A percentile compares a stretch with the other conserved stretches of the same genome.
Conservation (phyloP, 2,888 invertebrate species). For the Synanthedon vespiformis region DNA sequence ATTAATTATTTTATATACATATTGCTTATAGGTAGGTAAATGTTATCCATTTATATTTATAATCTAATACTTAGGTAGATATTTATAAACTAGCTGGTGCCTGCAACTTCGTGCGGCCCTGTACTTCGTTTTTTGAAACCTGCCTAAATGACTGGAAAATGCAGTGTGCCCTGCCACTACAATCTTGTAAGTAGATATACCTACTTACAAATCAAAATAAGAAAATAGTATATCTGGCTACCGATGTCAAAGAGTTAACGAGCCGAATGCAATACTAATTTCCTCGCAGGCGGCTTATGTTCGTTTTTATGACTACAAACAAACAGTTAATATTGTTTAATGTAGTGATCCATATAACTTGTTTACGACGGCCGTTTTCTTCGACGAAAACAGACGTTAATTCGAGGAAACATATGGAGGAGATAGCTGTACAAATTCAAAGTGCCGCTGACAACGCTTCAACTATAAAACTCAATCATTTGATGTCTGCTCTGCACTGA, state of each 20-base stretch:
- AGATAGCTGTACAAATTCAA: constrained; percentile 63
- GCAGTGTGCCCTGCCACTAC: too few species aligned
- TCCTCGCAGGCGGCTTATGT: constrained; percentile 19
- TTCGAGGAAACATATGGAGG: constrained; percentile 68
- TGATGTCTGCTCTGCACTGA: constrained; percentile 54
- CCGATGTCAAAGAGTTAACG: neutral
- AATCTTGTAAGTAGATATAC: too few species aligned
- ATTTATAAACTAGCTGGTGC: too few species aligned
- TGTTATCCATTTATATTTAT: too few species aligned
- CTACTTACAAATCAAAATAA: too few species aligned
- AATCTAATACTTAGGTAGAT: too few species aligned
- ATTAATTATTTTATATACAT: too few species aligned
- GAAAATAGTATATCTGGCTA: neutral
- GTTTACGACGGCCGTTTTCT: constrained; percentile 60
- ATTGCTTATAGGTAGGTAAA: too few species aligned
- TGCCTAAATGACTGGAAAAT: too few species aligned
- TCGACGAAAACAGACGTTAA: constrained; percentile 67
- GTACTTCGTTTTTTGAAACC: too few species aligned
- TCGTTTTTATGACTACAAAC: constrained; percentile 42
- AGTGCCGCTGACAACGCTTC: constrained; percentile 49
- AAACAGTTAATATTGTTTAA: constrained; percentile 58
- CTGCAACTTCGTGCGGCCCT: too few species aligned
- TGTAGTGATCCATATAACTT: constrained; percentile 44
- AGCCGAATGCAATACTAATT: constrained; percentile 5
- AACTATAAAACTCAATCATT: constrained; percentile 50